Conservation (phyloP, 2,888 invertebrate genomes). For the Halocaridina rubra region DNA sequence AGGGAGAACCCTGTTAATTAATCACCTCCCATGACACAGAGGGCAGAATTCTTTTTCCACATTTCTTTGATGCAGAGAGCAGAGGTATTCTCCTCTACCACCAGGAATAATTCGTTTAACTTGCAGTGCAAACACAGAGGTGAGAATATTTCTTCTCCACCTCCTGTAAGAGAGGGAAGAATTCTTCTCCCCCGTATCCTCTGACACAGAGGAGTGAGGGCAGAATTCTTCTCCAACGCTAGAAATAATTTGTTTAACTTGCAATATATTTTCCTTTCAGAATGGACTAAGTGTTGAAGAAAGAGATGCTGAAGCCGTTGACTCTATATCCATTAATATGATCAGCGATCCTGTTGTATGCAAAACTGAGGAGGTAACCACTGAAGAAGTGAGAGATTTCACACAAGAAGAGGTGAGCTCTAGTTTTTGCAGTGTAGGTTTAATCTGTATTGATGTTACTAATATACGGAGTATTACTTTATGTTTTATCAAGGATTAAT, state of each 20-base stretch:
- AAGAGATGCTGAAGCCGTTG: conserved; percentile 10
- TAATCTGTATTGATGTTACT: background rate
- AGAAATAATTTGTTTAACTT: too few relatives aligned
- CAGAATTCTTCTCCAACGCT: background rate
- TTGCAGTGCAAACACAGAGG: too few relatives aligned
- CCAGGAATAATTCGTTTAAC: too few relatives aligned
- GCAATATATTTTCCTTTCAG: background rate
- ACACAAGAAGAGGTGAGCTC: conserved; percentile 32
- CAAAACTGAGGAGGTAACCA: conserved; percentile 39
- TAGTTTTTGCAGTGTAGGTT: background rate
- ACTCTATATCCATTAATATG: conserved; percentile 1
- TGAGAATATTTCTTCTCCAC: too few relatives aligned
- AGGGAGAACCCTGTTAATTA: too few relatives aligned
- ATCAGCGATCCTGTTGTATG: conserved; percentile 25
- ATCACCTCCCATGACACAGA: too few relatives aligned
- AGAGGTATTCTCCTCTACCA: too few relatives aligned
- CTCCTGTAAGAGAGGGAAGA: too few relatives aligned
- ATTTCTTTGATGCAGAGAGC: too few relatives aligned
- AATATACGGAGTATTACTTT: background rate
- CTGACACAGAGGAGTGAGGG: background rate
- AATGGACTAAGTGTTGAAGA: background rate
- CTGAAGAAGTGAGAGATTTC: conserved; percentile 15
- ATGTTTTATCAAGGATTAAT: too few relatives aligned
- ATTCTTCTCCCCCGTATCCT: background rate
- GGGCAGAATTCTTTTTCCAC: too few relatives aligned